A percentile compares a stretch with the other conserved stretches of the same genome.
Evolutionary conservation across 2,888 invertebrate genomes (phyloP).

Genomic region (Ennomos erosarius): DNA sequence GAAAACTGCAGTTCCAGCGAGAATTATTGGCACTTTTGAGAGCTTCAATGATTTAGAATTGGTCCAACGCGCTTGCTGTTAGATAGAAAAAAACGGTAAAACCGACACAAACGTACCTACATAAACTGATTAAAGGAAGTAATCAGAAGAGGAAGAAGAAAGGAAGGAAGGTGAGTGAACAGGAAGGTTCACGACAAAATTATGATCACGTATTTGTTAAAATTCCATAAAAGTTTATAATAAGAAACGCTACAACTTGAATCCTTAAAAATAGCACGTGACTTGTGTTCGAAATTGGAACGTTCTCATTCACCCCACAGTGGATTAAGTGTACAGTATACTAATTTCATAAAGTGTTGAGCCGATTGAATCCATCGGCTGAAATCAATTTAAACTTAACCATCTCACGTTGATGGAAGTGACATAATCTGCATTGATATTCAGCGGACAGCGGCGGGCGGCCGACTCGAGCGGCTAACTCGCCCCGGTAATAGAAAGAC

Average conservation of each 20-base stretch:
- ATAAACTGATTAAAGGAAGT: too few species aligned
- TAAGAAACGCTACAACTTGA: too few species aligned
- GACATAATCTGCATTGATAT: constrained; percentile 60
- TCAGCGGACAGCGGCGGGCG: constrained; percentile 42
- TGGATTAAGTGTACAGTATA: neutral
- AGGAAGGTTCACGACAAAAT: too few species aligned
- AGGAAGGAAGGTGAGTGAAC: too few species aligned
- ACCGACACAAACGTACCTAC: too few species aligned
- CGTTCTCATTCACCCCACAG: neutral
- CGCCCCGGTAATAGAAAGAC: constrained; percentile 59
- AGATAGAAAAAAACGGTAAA: too few species aligned
- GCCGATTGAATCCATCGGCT: constrained; percentile 41
- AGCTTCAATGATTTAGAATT: constrained; percentile 9
- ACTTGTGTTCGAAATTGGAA: too few species aligned
- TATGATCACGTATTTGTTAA: too few species aligned
- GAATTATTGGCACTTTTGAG: neutral
- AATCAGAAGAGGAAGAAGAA: too few species aligned
- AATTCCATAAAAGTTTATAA: too few species aligned
- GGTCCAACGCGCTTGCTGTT: too few species aligned
- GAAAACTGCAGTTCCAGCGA: constrained; percentile 34
- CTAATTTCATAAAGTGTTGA: constrained; percentile 16
- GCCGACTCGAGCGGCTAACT: constrained; percentile 27
- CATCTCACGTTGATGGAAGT: constrained; percentile 49
- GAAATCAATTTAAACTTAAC: constrained; percentile 51
- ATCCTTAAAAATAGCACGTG: too few species aligned